Evolutionary conservation across 2,797 vertebrate species (phyloP), one percentile per base, ranked within the genome.

Genomic region (Anomalospiza imberbis): DNA sequence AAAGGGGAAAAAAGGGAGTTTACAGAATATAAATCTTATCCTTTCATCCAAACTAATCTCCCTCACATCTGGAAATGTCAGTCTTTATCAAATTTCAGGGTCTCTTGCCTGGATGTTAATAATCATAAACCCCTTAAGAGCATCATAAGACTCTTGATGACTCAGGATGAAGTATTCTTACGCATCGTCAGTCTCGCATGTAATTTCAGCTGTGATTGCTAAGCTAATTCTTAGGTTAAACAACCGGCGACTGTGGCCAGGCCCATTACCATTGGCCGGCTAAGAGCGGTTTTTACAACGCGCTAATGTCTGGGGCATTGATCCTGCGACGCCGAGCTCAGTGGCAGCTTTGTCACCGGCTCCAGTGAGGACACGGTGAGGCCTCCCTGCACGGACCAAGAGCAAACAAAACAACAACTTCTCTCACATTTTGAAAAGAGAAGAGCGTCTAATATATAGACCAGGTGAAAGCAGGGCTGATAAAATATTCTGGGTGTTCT

Each of bases 221-320:
- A 53, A 77, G 28, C 72, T 94, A 95, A 95, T 87, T 94, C 94
- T 91, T 89, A 85, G 92, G 78, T 93, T 91, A 85, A 95, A 95
- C 85, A 91, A 72, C 76, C 48, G 47, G 47, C 87, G 84, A 4
- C 40, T 91, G 87, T 79, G 84, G 62, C 58, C 85, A 89, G 76
- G 51, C 66, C 73, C 80, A 81, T 66, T 29, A 62, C 94, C 66
- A 55, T 1, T 22, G 87, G 58, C 84, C 55, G 91, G 65, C 62
- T 57, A 65, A 75, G 58, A 91, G 85, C 19, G 12, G 3, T 60
- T 91, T 95, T 89, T 81, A 93, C 70, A 95, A 32, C 9, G 26
- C 61, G 54, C 54, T 81, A 62, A 89, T 80, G 84, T 93, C 66
- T 19, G 54, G 21, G 86, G 84, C 68, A 58, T 80, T 80, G 95